phyloP scores from a whole-genome alignment of 2,113 vertebrate genomes.

The Seriola aureovittata region DNA sequence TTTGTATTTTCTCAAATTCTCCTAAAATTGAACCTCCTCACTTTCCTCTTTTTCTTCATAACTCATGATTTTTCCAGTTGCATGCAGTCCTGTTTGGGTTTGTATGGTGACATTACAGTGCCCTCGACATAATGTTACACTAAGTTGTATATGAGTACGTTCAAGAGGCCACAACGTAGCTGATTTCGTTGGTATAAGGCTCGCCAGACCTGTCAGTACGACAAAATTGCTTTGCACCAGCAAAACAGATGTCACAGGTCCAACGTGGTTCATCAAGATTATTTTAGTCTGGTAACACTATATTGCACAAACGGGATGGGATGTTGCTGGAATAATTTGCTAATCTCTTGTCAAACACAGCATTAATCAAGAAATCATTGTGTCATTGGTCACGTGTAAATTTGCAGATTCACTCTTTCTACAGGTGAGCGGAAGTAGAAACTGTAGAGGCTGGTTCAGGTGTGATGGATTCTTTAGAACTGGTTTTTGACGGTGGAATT shows the following conservation, averaged over 20 bases:
- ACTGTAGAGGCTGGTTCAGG: not conserved
- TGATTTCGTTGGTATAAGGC: not conserved
- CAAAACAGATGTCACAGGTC: not conserved
- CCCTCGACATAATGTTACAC: not conserved
- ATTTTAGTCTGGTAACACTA: not conserved
- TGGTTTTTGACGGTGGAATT: constrained; percentile 11
- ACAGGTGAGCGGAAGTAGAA: not conserved
- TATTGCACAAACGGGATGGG: not conserved
- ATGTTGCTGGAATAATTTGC: not conserved
- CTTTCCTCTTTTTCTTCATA: not conserved
- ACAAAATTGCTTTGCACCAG: not conserved
- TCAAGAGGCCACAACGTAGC: not conserved
- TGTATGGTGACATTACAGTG: not conserved
- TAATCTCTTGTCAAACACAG: not conserved
- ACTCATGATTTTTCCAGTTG: not conserved
- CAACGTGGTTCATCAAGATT: not conserved
- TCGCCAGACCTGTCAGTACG: not conserved
- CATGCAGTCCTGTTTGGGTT: not conserved
- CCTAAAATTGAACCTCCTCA: not conserved
- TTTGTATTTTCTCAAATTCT: not conserved
- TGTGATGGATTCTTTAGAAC: constrained; percentile 1
- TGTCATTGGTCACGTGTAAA: not conserved
- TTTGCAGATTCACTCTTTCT: not conserved
- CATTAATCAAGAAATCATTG: not conserved
- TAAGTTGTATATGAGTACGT: not conserved